Evolutionary conservation across 1,140 invertebrate species (phyloP).

Genomic region (Trichoplusia ni): DNA sequence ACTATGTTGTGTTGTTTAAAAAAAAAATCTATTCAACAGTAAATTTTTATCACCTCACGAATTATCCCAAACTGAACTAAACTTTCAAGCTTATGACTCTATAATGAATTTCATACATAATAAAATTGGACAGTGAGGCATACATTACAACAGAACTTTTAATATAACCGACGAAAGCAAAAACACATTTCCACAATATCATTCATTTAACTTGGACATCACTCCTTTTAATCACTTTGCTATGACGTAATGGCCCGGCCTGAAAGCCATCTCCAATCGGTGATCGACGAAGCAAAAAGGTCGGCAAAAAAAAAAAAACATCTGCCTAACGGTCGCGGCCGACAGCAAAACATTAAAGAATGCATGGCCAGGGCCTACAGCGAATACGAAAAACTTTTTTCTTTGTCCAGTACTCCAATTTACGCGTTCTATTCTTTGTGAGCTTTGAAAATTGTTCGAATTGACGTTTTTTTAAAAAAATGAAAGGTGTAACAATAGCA

Average conservation of each 20-base stretch:
- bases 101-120: no score
- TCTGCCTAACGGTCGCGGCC: background rate
- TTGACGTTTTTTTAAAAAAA: slow-evolving; percentile 2
- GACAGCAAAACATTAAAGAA: background rate
- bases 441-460: background rate
- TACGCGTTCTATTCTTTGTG: slow-evolving; percentile 3
- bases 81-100: no score
- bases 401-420: background rate
- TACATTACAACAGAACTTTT: no score
- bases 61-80: no score
- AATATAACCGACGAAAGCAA: no score
- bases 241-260: background rate
- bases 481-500: background rate
- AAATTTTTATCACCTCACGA: no score
- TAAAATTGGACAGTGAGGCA: no score
- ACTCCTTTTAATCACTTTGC: no score
- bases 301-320: background rate
- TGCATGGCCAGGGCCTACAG: background rate
- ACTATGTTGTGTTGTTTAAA: no score
- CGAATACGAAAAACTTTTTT: background rate
- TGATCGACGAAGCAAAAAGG: background rate
- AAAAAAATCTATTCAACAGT: no score
- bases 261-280: background rate
- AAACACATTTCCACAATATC: no score
- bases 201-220: no score